A percentile compares a stretch with the other conserved stretches of the same genome.
These are phyloP conservation scores for Nasonia oneida DNA, from an alignment of 2,888 invertebrate species.

Conservation along the genomic window DNA sequence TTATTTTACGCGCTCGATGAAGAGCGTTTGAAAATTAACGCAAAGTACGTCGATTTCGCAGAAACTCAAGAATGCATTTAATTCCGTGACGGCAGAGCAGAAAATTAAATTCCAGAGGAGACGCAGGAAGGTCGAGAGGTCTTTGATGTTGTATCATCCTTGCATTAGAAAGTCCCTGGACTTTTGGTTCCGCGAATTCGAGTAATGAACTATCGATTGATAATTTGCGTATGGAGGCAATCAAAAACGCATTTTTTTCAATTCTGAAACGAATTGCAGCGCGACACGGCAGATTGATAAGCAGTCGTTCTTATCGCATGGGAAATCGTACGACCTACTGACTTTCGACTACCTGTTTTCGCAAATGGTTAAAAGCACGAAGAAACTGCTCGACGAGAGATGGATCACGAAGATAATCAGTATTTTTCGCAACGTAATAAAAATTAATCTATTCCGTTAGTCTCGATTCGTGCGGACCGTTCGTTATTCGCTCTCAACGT, in stretches of 20 bases:
- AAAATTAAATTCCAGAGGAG: not conserved
- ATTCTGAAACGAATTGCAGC: slow-evolving; percentile 78
- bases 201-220: slow-evolving; percentile 78
- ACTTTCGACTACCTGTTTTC: slow-evolving; percentile 83
- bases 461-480: too few relatives aligned
- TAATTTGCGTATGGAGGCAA: not conserved
- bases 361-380: slow-evolving; percentile 85
- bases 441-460: not conserved
- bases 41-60: slow-evolving; percentile 28
- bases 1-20: not conserved
- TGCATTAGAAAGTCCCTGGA: slow-evolving; percentile 89
- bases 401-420: slow-evolving; percentile 85
- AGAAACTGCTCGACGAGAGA: slow-evolving; percentile 83
- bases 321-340: slow-evolving; percentile 85
- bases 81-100: not conserved
- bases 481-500: not conserved
- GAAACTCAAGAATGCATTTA: not conserved
- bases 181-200: slow-evolving; percentile 90
- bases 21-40: slow-evolving; percentile 15
- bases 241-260: not conserved
- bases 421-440: slow-evolving; percentile 82
- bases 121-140: slow-evolving; percentile 80
- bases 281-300: slow-evolving; percentile 83
- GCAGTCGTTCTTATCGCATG: slow-evolving; percentile 81
- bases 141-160: slow-evolving; percentile 89